Evolutionary conservation across 2,797 vertebrate genomes (phyloP).

Genomic region (Anguilla anguilla): DNA sequence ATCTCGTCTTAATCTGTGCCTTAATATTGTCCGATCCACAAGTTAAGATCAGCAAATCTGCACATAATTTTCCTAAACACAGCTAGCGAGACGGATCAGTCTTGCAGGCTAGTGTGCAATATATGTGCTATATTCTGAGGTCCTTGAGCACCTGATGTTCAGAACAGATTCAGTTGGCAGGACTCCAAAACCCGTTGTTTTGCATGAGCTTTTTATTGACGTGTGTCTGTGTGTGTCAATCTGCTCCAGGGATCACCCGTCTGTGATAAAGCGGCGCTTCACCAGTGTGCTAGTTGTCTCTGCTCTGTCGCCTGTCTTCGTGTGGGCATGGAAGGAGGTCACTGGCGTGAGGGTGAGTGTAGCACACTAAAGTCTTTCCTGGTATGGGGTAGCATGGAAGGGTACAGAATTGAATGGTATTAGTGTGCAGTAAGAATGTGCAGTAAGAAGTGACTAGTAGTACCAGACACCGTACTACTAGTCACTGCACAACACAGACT

Average conservation of each 20-base stretch:
- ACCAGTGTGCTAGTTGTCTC: slow-evolving; percentile 75
- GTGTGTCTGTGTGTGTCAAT: not conserved
- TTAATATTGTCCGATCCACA: not conserved
- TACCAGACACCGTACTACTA: not conserved
- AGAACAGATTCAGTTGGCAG: not conserved
- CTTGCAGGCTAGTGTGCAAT: too few species aligned
- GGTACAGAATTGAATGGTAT: not conserved
- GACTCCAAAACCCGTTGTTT: not conserved
- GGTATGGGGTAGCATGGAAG: not conserved
- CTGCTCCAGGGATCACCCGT: slow-evolving; percentile 66
- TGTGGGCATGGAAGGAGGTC: slow-evolving; percentile 69
- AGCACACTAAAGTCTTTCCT: not conserved
- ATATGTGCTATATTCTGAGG: not conserved
- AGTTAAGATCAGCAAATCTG: not conserved
- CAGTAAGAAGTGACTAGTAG: too few species aligned
- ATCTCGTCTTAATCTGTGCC: not conserved
- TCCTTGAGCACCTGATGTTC: not conserved
- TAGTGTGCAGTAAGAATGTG: not conserved
- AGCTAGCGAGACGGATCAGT: too few species aligned
- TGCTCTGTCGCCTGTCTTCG: slow-evolving; percentile 64
- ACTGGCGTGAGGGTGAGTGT: slow-evolving; percentile 67
- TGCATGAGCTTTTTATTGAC: not conserved
- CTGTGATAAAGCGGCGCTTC: slow-evolving; percentile 73
- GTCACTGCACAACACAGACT: not conserved
- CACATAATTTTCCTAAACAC: too few species aligned